Conservation (phyloP, 2,888 invertebrate species). For the Drosophila borborema region DNA sequence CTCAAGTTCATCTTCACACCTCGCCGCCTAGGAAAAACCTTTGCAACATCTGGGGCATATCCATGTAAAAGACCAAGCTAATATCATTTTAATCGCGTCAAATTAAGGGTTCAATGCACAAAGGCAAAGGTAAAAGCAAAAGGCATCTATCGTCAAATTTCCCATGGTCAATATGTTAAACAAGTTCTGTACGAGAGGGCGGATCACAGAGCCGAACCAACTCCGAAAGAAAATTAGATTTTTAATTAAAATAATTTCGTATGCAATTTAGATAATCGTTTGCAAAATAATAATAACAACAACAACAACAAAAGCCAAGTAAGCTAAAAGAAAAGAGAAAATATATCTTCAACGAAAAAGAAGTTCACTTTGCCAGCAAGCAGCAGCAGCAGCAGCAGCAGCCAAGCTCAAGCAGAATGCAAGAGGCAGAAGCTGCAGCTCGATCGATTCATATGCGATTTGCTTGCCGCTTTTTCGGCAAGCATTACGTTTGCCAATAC, state of each 20-base stretch:
- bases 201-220: conserved; percentile 15
- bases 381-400: conserved; percentile 1
- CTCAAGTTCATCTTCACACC: conserved; percentile 76
- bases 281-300: conserved; percentile 50
- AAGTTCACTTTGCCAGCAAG: conserved; percentile 11
- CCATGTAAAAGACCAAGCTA: conserved; percentile 48
- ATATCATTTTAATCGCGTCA: conserved; percentile 83
- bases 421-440: conserved; percentile 20
- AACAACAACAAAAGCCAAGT: conserved; percentile 3
- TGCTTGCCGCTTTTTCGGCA: conserved; percentile 74
- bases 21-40: conserved; percentile 37
- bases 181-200: conserved; percentile 30
- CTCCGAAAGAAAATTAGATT: conserved; percentile 82
- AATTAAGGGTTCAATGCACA: conserved; percentile 76
- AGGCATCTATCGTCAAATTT: conserved; percentile 39
- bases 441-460: conserved; percentile 79
- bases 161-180: conserved; percentile 60
- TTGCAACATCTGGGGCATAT: conserved; percentile 66
- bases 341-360: conserved; percentile 33
- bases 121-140: not conserved
- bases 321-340: conserved; percentile 8
- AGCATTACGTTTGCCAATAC: conserved; percentile 36
- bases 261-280: conserved; percentile 86
- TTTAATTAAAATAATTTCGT: conserved; percentile 86
- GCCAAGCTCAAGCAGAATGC: conserved; percentile 12